Evolutionary conservation across 2,888 invertebrate species (phyloP).

Genomic region (Sthenelais limicola): DNA sequence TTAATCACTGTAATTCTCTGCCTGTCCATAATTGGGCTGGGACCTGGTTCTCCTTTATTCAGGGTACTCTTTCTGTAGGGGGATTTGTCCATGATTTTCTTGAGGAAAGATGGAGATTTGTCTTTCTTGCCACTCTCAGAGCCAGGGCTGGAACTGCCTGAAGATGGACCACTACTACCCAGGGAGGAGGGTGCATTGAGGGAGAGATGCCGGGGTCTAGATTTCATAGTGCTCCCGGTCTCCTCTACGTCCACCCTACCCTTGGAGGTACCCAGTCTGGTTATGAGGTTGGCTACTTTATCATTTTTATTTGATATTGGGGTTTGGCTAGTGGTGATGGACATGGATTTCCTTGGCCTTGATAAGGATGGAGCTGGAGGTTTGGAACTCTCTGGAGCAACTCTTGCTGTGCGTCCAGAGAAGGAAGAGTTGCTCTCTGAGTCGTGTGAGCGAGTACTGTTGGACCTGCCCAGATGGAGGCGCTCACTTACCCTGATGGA

Average conservation of each 20-base stretch:
- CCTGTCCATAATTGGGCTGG: conserved; percentile 11
- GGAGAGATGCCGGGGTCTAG: conserved; percentile 51
- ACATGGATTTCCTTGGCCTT: conserved; percentile 4
- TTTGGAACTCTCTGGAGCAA: conserved; percentile 5
- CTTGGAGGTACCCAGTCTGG: conserved; percentile 25
- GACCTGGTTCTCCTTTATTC: neutral
- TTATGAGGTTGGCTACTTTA: conserved; percentile 14
- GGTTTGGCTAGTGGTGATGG: neutral
- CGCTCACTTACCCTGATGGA: conserved; percentile 48
- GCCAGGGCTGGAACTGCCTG: conserved; percentile 40
- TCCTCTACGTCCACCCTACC: neutral
- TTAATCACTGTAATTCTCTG: conserved; percentile 35
- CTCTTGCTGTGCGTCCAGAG: neutral
- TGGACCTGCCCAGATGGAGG: conserved; percentile 5
- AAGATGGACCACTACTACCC: conserved; percentile 1
- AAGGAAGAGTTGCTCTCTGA: neutral
- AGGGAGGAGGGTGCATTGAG: conserved; percentile 45
- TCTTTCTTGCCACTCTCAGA: conserved; percentile 50
- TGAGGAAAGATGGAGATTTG: conserved; percentile 58
- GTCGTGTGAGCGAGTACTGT: conserved; percentile 10
- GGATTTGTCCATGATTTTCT: conserved; percentile 57
- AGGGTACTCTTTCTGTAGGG: conserved; percentile 50
- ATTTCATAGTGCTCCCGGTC: conserved; percentile 39
- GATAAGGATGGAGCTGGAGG: conserved; percentile 11
- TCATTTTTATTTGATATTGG: conserved; percentile 13